Percentiles rank a stretch among this genome's conserved stretches.
phyloP scores from a whole-genome alignment of 2,888 invertebrate species.

The Leptopilina myrica region DNA sequence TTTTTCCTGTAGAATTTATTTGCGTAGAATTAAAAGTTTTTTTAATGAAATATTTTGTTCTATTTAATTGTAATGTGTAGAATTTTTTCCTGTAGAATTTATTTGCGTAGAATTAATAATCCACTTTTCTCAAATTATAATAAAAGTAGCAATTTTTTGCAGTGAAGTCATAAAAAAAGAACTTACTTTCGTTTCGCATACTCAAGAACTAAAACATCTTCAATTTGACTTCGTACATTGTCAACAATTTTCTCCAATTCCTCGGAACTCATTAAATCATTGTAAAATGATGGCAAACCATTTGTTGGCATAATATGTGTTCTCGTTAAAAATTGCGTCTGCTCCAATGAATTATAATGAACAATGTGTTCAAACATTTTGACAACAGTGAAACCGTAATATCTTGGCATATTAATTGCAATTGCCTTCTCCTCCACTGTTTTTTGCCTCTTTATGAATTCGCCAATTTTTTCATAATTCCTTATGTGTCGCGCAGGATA shows the following conservation, averaged over 20 bases:
- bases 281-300: conserved; percentile 80
- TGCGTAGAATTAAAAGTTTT: no score
- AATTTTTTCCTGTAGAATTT: no score
- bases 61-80: no score
- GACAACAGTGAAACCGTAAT: conserved; percentile 86
- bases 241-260: conserved; percentile 77
- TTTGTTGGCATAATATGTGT: conserved; percentile 83
- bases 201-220: conserved; percentile 83
- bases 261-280: conserved; percentile 72
- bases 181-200: conserved; percentile 80
- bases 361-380: conserved; percentile 80
- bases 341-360: conserved; percentile 84
- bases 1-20: no score
- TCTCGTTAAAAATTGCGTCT: conserved; percentile 87
- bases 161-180: not conserved
- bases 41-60: no score
- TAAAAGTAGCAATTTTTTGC: no score
- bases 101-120: no score
- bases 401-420: conserved; percentile 88
- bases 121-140: no score
- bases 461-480: conserved; percentile 77
- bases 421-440: conserved; percentile 92
- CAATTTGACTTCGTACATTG: conserved; percentile 80
- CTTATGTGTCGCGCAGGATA: conserved; percentile 77
- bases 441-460: conserved; percentile 81